phyloP scores from a whole-genome alignment of 2,113 vertebrate species.

The Paedocypris sp. region DNA sequence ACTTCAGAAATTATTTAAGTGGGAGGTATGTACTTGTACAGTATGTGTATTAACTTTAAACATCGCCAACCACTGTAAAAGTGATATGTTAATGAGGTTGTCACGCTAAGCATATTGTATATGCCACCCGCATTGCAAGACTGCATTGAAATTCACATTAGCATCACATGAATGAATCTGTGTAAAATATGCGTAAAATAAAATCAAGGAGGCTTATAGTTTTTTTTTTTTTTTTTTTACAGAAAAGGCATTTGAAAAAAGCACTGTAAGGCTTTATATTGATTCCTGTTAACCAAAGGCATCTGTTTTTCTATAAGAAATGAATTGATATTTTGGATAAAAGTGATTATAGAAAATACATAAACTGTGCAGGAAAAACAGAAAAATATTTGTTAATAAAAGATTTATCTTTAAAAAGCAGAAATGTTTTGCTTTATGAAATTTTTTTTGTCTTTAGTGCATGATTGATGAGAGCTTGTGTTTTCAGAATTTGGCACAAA shows the following conservation, averaged over 20 bases:
- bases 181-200: not conserved
- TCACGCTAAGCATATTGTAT: constrained; percentile 1
- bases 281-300: constrained; percentile 13
- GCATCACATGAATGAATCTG: not conserved
- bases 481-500: constrained; percentile 12
- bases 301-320: constrained; percentile 6
- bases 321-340: not conserved
- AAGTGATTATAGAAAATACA: not conserved
- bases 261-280: constrained; percentile 13
- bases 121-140: not conserved
- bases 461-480: not conserved
- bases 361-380: constrained; percentile 9
- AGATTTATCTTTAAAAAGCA: constrained; percentile 4
- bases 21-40: not conserved
- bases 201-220: not conserved
- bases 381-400: constrained; percentile 17
- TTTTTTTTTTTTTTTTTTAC: not conserved
- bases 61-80: not conserved
- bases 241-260: constrained; percentile 19
- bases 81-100: no score
- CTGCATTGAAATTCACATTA: not conserved
- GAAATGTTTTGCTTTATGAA: constrained; percentile 7
- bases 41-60: constrained; percentile 7
- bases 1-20: not conserved
- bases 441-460: not conserved